phyloP scores from a whole-genome alignment of 2,888 invertebrate genomes.

The Philereme transversata region DNA sequence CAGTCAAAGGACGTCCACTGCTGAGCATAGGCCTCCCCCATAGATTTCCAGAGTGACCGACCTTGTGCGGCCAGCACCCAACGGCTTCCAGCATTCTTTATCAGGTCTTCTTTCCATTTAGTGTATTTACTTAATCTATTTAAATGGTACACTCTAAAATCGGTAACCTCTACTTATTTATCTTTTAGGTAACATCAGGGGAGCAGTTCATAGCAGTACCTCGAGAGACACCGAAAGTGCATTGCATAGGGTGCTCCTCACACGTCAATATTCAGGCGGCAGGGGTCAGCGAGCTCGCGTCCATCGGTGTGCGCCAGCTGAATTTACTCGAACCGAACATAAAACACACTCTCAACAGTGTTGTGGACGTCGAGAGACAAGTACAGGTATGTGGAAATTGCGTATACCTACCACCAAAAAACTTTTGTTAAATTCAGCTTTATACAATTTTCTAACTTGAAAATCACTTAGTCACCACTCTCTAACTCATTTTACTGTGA shows the following conservation, averaged over 20 bases:
- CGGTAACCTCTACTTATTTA: constrained; percentile 9
- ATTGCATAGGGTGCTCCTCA: constrained; percentile 80
- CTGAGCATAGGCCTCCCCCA: no score
- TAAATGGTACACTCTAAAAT: no score
- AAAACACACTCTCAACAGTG: constrained; percentile 68
- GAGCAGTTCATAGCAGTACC: constrained; percentile 81
- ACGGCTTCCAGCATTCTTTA: no score
- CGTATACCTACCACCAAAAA: neutral
- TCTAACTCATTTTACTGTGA: no score
- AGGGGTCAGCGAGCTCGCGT: constrained; percentile 77
- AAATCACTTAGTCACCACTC: no score
- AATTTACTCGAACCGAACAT: constrained; percentile 61
- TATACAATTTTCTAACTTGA: no score
- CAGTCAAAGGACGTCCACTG: no score
- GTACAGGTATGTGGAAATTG: constrained; percentile 65
- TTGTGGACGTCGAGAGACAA: constrained; percentile 82
- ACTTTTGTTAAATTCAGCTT: no score
- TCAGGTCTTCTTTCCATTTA: no score
- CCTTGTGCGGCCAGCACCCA: no score
- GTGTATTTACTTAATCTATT: no score
- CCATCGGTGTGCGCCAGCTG: constrained; percentile 76
- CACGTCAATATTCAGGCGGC: constrained; percentile 77
- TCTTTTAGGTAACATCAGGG: constrained; percentile 70
- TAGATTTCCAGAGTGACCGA: no score
- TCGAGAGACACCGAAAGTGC: constrained; percentile 52